Evolutionary conservation across 2,113 vertebrate genomes (phyloP).

Genomic region (Toxotes jaculatrix): DNA sequence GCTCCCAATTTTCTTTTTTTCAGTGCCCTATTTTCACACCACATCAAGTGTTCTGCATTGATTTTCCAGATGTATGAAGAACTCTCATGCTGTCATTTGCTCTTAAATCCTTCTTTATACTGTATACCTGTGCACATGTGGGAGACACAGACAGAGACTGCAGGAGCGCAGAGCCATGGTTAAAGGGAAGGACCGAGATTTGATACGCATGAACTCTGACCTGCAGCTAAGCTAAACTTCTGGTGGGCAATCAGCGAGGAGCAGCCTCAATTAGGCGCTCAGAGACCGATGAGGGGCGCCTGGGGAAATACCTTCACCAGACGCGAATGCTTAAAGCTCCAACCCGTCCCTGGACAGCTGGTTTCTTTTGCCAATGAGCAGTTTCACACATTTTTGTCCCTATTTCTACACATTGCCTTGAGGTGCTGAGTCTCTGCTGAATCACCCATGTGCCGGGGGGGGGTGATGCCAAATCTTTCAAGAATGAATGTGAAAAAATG

Average conservation of each 20-base stretch:
- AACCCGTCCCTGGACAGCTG: background rate
- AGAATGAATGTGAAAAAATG: background rate
- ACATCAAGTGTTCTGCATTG: background rate
- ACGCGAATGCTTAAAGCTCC: conserved; percentile 8
- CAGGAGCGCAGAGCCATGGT: background rate
- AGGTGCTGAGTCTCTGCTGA: conserved; percentile 5
- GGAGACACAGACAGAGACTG: too few relatives aligned
- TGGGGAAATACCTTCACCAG: conserved; percentile 10
- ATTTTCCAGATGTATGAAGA: conserved; percentile 7
- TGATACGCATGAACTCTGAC: conserved; percentile 57
- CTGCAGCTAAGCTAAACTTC: conserved; percentile 51
- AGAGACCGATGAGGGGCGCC: conserved; percentile 28
- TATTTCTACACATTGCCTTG: background rate
- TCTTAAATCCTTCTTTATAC: background rate
- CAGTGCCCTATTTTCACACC: too few relatives aligned
- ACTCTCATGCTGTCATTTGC: background rate
- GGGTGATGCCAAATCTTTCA: background rate
- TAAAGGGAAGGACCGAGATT: conserved; percentile 26
- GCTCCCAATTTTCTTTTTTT: background rate
- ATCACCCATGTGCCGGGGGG: background rate
- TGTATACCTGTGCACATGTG: background rate
- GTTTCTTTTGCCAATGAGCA: background rate
- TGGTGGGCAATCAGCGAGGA: conserved; percentile 50
- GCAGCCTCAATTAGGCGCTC: conserved; percentile 43
- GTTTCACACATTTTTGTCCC: background rate